A percentile compares a stretch with the other conserved stretches of the same genome.
phyloP scores from a whole-genome alignment of 2,797 vertebrate species.

The Dermochelys coriacea region DNA sequence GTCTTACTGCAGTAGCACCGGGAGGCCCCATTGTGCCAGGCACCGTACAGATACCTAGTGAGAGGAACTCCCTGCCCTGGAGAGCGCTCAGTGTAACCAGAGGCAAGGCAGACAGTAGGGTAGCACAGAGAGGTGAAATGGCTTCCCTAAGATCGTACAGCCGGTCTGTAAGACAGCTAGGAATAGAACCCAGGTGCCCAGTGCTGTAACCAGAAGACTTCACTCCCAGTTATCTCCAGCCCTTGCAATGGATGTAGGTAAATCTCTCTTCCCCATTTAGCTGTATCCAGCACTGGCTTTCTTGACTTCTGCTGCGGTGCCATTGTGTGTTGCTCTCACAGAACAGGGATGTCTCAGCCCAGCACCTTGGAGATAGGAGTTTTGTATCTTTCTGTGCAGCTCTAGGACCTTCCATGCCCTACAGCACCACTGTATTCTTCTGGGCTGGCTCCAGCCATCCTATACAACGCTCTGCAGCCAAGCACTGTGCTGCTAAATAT shows the following conservation, averaged over 20 bases:
- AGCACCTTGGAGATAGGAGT: neutral
- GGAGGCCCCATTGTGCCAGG: too few relatives aligned
- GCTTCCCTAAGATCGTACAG: too few relatives aligned
- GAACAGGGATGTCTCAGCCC: neutral
- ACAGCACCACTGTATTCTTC: neutral
- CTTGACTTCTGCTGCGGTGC: too few relatives aligned
- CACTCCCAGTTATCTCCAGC: neutral
- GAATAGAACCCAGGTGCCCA: too few relatives aligned
- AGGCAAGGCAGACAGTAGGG: too few relatives aligned
- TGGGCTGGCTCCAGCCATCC: neutral
- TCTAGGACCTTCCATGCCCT: neutral
- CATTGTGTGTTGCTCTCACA: neutral
- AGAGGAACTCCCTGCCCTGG: too few relatives aligned
- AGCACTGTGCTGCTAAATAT: neutral
- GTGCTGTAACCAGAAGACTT: neutral
- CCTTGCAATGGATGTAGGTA: too few relatives aligned
- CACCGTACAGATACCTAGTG: too few relatives aligned
- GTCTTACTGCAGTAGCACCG: too few relatives aligned
- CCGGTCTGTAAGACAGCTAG: too few relatives aligned
- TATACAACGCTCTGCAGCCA: neutral
- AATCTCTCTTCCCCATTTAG: neutral
- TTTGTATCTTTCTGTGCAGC: neutral
- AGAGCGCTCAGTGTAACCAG: too few relatives aligned
- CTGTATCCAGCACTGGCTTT: neutral
- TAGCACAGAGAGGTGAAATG: too few relatives aligned